Base-by-base conservation (phyloP, 2,113 vertebrate genomes). In the Dipodomys stephensi region DNA sequence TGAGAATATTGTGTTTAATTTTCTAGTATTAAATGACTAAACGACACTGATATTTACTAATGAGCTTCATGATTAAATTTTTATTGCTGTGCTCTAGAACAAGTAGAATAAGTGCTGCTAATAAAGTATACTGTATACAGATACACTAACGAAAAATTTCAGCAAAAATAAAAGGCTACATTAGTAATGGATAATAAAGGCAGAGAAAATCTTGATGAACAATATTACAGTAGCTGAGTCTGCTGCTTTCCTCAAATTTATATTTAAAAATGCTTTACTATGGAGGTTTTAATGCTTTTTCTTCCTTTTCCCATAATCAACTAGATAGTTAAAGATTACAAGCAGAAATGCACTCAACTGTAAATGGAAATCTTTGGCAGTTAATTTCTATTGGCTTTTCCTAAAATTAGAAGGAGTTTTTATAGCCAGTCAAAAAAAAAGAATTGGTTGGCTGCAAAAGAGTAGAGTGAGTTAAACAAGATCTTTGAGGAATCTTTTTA, bases 111-210 rank as follows among this genome's bases (percentile, higher is more conserved):
- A 91, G 20, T 79, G 67, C 79, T 84, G 10, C 39, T 72, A 88
- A 88, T 85, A 65, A 7, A 22, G 20, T 85, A 23, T 28, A 77
- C 28, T 46, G 1, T 81, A 84, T 78, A 82, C 62, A 72, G 22
- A 86, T 35, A 89, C 91, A 73, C 39, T 87, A 93, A 93, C 46
- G 69, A 88, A 90, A 96, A 86, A 23, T 67, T 11, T 32, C 7
- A 49, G 23, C 35, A 49, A 15, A 85, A 94, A 86, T 83, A 68
- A 94, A 76, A 89, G n/a, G 5, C 76, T 76, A 27, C 15, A 72
- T 96, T 95, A 87, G 28, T 72, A 84, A 92, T 76, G 64, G 72
- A 93, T 95, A 95, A 91, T 92, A 92, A 65, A 94, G 23, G 80
- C 65, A 88, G 79, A 91, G 49, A 44, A 84, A 74, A 23, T 88